Evolutionary conservation across 2,888 invertebrate species (phyloP), one percentile per base, ranked within the genome.

Genomic region (Nomada fucata): DNA sequence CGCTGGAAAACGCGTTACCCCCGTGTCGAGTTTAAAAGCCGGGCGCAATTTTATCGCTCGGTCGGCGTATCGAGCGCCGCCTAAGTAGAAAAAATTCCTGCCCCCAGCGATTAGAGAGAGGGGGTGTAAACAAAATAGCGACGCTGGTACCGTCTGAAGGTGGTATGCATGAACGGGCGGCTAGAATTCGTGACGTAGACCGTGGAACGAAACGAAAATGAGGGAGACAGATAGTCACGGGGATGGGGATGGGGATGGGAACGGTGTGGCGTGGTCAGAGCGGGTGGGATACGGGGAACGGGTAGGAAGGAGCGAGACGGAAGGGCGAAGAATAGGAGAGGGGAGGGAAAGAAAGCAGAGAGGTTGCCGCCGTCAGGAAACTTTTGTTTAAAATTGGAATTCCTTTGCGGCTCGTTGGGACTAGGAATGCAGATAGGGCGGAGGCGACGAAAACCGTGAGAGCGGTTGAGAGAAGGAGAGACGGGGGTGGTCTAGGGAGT

Each of bases 331-430:
- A 20, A 60, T 23, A 42, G 80, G 69, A 61, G 36, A 69, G 63
- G 63, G 63, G 26, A 67, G 65, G 78, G 79, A 84, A 76, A 81
- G 78, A 80, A 79, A 78, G 79, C 79, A 77, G 77, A 82, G 87
- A 89, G 88, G 90, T 89, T 90, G 88, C 90, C 86, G 86, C 87
- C 90, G 91, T 89, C 89, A 91, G 89, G 90, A 91, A 92, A 92
- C 92, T 92, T 92, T 92, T 92, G 92, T 92, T 92, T 91, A 91
- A 92, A 92, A 92, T 92, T 92, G 91, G 91, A 92, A 92, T 92
- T 92, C 92, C 91, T 91, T 92, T 91, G 90, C 91, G 91, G 92
- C 92, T 92, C 90, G 91, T 92, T 91, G 91, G 86, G 88, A 90
- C 90, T 89, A 90, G 92, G 92, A 92, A 92, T 92, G 91, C 92